Conservation (phyloP, 2,797 vertebrate species). For the Enteromius argenteus region DNA sequence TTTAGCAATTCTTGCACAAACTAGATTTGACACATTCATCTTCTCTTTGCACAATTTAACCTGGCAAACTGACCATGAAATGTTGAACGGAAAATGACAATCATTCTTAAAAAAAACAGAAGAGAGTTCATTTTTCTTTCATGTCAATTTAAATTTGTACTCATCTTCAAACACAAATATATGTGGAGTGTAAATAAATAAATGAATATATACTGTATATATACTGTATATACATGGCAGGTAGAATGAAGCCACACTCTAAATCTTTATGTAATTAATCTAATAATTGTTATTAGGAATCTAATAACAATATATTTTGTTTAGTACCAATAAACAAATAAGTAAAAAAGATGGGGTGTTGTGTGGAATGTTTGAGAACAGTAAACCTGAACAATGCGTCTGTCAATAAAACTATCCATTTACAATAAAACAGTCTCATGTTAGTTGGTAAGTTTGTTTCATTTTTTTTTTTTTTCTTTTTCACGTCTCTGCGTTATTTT, state of each 20-base stretch:
- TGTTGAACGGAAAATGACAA: background rate
- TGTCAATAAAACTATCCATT: background rate
- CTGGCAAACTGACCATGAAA: background rate
- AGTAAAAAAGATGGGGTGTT: background rate
- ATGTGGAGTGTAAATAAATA: background rate
- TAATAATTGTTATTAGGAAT: background rate
- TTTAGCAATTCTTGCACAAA: constrained; percentile 9
- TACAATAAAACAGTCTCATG: constrained; percentile 10
- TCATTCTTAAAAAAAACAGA: background rate
- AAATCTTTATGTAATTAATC: background rate
- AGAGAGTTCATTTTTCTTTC: background rate
- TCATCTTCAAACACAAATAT: constrained; percentile 9
- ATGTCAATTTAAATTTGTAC: background rate
- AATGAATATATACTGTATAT: background rate
- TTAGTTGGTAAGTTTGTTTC: background rate
- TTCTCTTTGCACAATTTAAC: background rate
- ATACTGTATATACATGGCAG: background rate
- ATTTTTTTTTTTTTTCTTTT: background rate
- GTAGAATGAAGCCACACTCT: background rate
- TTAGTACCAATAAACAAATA: background rate
- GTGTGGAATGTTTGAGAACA: background rate
- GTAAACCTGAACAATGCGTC: constrained; percentile 19
- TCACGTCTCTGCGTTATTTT: background rate
- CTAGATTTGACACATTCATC: background rate
- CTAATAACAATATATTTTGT: constrained; percentile 22